A percentile compares a stretch with the other conserved stretches of the same genome.
These are phyloP conservation scores for Scaptomyza montana DNA, from an alignment of 1,140 invertebrate species.

Conservation along the genomic window DNA sequence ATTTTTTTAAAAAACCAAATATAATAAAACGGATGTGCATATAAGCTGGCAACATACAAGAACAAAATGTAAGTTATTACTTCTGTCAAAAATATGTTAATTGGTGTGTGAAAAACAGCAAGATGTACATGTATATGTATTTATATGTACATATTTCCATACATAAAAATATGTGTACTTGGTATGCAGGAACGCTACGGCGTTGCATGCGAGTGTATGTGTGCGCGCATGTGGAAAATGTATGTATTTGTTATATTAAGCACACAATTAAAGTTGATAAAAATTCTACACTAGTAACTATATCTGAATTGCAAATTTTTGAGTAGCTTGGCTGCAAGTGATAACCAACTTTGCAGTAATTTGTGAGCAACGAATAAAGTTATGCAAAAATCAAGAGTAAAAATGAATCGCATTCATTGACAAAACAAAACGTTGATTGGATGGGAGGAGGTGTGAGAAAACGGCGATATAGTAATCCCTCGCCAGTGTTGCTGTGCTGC, in stretches of 20 bases:
- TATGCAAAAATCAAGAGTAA: constrained; percentile 16
- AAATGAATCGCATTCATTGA: constrained; percentile 55
- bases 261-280: constrained; percentile 80
- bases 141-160: constrained; percentile 11
- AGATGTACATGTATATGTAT: constrained; percentile 22
- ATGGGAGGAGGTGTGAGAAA: constrained; percentile 14
- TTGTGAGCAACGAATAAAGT: constrained; percentile 11
- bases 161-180: constrained; percentile 25
- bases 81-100: not conserved
- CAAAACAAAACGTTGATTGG: constrained; percentile 28
- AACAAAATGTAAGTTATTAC: constrained; percentile 60
- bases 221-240: constrained; percentile 16
- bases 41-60: constrained; percentile 40
- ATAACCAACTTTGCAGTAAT: constrained; percentile 11
- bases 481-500: constrained; percentile 60
- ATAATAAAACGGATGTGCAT: constrained; percentile 34
- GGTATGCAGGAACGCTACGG: constrained; percentile 61
- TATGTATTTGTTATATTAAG: constrained; percentile 53
- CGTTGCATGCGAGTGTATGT: constrained; percentile 35
- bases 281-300: constrained; percentile 40
- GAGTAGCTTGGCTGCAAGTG: not conserved
- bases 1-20: constrained; percentile 25
- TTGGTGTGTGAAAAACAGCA: constrained; percentile 20
- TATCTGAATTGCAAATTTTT: constrained; percentile 28
- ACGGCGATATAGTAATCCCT: constrained; percentile 60